Conservation (phyloP, 1,140 invertebrate genomes). For the Carposina sasakii region DNA sequence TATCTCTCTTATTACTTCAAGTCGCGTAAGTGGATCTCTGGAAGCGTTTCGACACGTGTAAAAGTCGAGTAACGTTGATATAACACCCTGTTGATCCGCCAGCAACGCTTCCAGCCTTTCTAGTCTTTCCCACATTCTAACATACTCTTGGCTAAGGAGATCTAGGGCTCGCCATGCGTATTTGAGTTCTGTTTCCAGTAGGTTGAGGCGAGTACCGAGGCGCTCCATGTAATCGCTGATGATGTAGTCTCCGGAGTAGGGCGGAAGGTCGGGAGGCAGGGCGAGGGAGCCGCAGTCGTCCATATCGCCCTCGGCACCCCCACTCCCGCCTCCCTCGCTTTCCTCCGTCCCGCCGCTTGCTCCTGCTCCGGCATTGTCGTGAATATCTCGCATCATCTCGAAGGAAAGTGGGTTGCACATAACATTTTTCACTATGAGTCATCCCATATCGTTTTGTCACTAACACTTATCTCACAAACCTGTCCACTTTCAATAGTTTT, state of each 20-base stretch:
- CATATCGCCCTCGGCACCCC: conserved; percentile 69
- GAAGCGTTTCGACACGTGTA: conserved; percentile 73
- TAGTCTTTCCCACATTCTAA: conserved; percentile 94
- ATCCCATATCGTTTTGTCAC: conserved; percentile 69
- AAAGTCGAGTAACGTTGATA: conserved; percentile 88
- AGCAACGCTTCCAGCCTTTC: conserved; percentile 93
- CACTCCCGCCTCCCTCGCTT: conserved; percentile 67
- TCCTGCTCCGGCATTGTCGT: conserved; percentile 64
- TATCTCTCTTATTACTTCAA: conserved; percentile 76
- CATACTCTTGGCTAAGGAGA: conserved; percentile 91
- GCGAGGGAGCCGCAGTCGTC: conserved; percentile 63
- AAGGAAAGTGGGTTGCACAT: conserved; percentile 52
- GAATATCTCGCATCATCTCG: conserved; percentile 69
- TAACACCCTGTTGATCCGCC: conserved; percentile 93
- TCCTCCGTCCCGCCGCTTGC: conserved; percentile 67
- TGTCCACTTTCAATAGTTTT: conserved; percentile 36
- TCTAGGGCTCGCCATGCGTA: conserved; percentile 94
- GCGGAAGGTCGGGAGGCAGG: conserved; percentile 58
- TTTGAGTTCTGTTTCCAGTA: conserved; percentile 91
- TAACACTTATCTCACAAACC: conserved; percentile 58
- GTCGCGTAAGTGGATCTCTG: conserved; percentile 65
- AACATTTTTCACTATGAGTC: conserved; percentile 69
- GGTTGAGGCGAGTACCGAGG: conserved; percentile 86
- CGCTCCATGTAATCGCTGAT: conserved; percentile 92
- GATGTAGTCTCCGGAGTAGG: conserved; percentile 76